Conservation (phyloP, 2,888 invertebrate species). For the Dynastes tityus region DNA sequence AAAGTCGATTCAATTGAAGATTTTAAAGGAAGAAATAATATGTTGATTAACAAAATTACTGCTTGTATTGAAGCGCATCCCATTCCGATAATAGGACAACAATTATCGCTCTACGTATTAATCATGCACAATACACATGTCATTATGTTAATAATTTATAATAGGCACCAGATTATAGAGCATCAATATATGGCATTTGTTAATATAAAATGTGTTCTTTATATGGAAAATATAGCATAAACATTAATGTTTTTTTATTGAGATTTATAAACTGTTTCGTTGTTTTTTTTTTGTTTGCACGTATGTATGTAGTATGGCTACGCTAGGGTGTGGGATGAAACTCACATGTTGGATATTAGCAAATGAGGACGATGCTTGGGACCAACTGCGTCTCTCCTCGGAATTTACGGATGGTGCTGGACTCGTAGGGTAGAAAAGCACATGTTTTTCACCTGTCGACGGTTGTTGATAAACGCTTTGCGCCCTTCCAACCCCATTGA, state of each 20-base stretch:
- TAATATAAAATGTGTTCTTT: not conserved
- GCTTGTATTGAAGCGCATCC: too few relatives aligned
- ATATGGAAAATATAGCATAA: too few relatives aligned
- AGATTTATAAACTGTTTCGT: too few relatives aligned
- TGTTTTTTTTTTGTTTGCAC: not conserved
- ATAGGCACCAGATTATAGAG: not conserved
- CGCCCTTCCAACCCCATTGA: slow-evolving; percentile 67
- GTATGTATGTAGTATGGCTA: not conserved
- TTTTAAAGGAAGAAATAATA: too few relatives aligned
- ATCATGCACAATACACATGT: too few relatives aligned
- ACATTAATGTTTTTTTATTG: too few relatives aligned
- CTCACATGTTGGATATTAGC: slow-evolving; percentile 62
- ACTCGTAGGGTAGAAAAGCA: slow-evolving; percentile 70
- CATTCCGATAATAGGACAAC: too few relatives aligned
- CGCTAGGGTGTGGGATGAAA: slow-evolving; percentile 27
- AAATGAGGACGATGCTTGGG: slow-evolving; percentile 63
- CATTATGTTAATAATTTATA: too few relatives aligned
- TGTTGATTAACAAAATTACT: too few relatives aligned
- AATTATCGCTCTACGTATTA: too few relatives aligned
- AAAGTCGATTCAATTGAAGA: too few relatives aligned
- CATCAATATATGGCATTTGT: not conserved
- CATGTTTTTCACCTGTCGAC: slow-evolving; percentile 70
- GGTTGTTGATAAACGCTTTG: slow-evolving; percentile 69
- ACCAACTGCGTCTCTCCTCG: slow-evolving; percentile 67
- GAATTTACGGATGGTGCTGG: slow-evolving; percentile 68